Base-by-base conservation (phyloP, 2,113 vertebrate species). In the Agapornis roseicollis region DNA sequence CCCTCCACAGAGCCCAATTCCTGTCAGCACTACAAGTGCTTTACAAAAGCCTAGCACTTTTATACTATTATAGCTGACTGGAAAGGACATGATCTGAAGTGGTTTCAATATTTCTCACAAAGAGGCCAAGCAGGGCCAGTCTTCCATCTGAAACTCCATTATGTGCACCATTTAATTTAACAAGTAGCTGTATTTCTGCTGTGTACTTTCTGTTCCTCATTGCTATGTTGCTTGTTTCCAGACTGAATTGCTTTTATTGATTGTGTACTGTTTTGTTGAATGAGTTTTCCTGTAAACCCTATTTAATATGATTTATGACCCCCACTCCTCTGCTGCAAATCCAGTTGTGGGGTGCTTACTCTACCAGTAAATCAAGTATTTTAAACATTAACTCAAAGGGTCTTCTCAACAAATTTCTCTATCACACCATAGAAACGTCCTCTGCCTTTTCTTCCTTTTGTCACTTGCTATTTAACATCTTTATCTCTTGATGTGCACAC, bases 241-340 rank as follows among this genome's bases (percentile, higher is more conserved):
- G 33, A 42, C 11, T 58, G 61, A 94, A 94, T 92, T 89, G 47
- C 17, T 87, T 89, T 84, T 65, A 95, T 91, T 87, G 91, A 85
- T 91, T 92, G 90, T 56, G 25, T 90, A 77, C 61, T 60, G 61
- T 81, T 92, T 91, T 76, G 52, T 72, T 70, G 79, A 89, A 87
- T 69, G 39, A 85, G 79, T 92, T 95, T 92, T 87, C 55, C 84
- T 74, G 61, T 87, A 87, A 79, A 71, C 4, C 7, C 19, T 10
- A 69, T 6, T 84, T 88, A 91, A 56, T 89, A 85, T 65, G 78
- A 93, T 91, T 81, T 89, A 95, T 72, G 29, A 76, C 49, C 28
- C 58, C 60, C 41, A 52, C 10, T 79, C 9, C 39, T 92, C 56
- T 81, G 33, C 65, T 0, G 0, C 35, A 71, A 90, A 92, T 84